Conservation (phyloP, 2,797 vertebrate species). For the Triplophysa bombifrons region DNA sequence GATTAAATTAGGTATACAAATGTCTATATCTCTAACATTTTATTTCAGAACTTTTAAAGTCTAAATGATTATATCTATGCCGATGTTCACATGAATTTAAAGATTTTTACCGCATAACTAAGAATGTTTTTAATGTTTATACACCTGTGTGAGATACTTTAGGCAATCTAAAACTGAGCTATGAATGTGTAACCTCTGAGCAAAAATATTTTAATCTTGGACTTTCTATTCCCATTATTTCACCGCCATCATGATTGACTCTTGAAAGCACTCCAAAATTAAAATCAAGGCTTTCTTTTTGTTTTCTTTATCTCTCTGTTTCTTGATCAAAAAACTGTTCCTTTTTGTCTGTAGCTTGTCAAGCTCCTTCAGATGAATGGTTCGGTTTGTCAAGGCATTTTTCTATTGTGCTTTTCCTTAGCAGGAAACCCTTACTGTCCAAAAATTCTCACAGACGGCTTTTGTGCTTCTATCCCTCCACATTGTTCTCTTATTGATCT, state of each 20-base stretch:
- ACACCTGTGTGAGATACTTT: neutral
- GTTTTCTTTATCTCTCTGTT: constrained; percentile 33
- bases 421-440: constrained; percentile 57
- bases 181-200: neutral
- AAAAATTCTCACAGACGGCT: constrained; percentile 52
- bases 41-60: neutral
- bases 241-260: neutral
- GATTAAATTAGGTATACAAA: too few species aligned
- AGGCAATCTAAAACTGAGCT: neutral
- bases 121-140: too few species aligned
- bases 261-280: constrained; percentile 31
- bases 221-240: constrained; percentile 24
- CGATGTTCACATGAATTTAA: neutral
- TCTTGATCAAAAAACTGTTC: constrained; percentile 27
- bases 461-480: constrained; percentile 56
- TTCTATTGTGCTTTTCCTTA: constrained; percentile 57
- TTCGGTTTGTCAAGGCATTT: constrained; percentile 56
- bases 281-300: constrained; percentile 38
- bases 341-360: constrained; percentile 28
- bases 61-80: neutral
- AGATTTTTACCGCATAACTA: neutral
- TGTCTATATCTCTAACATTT: neutral
- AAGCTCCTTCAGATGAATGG: constrained; percentile 52
- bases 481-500: constrained; percentile 66
- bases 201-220: neutral